These are phyloP conservation scores for Baryphthengus martii DNA, from an alignment of 2,113 vertebrate species.

Conservation along the genomic window DNA sequence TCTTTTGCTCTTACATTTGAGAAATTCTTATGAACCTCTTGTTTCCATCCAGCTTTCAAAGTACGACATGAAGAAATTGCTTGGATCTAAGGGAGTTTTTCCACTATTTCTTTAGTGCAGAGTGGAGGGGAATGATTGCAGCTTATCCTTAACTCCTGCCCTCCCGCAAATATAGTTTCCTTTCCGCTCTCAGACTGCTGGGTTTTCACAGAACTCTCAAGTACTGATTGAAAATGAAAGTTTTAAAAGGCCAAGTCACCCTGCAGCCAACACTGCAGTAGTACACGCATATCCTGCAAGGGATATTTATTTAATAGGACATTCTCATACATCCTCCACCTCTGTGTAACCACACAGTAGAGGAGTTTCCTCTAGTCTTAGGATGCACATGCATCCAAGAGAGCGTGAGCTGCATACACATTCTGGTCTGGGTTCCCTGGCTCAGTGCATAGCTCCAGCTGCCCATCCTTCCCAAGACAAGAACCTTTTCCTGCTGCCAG, in stretches of 20 bases:
- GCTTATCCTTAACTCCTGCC: not conserved
- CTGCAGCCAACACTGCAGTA: not conserved
- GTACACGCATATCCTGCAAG: no score
- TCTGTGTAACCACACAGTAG: not conserved
- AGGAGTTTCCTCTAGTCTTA: not conserved
- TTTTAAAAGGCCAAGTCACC: not conserved
- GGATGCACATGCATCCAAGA: not conserved
- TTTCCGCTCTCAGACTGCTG: not conserved
- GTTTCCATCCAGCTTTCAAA: not conserved
- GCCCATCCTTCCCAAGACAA: constrained; percentile 34
- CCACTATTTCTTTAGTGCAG: not conserved
- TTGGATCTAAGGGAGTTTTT: not conserved
- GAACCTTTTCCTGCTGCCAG: constrained; percentile 52
- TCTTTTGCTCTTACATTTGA: not conserved
- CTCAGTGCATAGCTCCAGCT: not conserved
- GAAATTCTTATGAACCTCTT: not conserved
- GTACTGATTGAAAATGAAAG: not conserved
- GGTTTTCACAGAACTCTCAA: not conserved
- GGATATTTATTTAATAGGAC: not conserved
- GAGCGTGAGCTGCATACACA: not conserved
- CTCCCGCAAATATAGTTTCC: not conserved
- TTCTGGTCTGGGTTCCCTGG: constrained; percentile 11
- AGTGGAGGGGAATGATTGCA: not conserved
- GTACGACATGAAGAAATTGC: not conserved
- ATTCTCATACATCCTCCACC: not conserved